Evolutionary conservation across 2,797 vertebrate genomes (phyloP).

Genomic region (Chiroxiphia lanceolata): DNA sequence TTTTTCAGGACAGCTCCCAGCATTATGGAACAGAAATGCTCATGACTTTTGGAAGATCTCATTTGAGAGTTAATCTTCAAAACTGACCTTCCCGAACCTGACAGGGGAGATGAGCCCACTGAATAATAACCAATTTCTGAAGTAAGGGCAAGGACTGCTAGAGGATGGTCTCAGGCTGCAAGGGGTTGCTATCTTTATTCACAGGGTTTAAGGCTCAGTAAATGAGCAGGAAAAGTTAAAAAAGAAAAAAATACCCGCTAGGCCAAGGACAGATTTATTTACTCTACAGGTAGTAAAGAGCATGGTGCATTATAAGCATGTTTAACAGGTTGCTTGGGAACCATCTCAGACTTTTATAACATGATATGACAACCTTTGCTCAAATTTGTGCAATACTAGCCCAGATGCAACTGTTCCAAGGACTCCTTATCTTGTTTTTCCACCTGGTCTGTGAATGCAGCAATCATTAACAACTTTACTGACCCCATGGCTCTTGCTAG

Average conservation of each 20-base stretch:
- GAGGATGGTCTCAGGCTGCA: neutral
- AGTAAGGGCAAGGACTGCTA: neutral
- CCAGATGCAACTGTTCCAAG: neutral
- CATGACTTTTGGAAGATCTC: neutral
- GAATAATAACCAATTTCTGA: neutral
- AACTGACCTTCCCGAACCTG: neutral
- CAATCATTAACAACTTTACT: slow-evolving; percentile 5
- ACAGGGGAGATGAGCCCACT: neutral
- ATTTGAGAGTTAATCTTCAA: neutral
- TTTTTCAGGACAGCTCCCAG: neutral
- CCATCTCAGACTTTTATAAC: neutral
- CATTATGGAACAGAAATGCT: neutral
- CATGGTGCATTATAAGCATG: neutral
- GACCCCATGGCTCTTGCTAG: neutral
- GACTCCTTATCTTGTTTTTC: slow-evolving; percentile 32
- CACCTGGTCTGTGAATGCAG: slow-evolving; percentile 9
- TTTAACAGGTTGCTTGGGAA: slow-evolving; percentile 28
- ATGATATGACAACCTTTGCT: neutral
- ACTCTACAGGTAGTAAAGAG: neutral
- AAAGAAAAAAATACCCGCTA: rapidly evolving
- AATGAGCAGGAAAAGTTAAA: neutral
- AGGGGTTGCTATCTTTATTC: neutral
- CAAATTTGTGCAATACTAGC: neutral
- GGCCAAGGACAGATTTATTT: slow-evolving; percentile 8
- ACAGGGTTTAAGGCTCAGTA: neutral